These are phyloP conservation scores for Mirounga angustirostris DNA, from an alignment of 2,113 vertebrate species.

Conservation along the genomic window DNA sequence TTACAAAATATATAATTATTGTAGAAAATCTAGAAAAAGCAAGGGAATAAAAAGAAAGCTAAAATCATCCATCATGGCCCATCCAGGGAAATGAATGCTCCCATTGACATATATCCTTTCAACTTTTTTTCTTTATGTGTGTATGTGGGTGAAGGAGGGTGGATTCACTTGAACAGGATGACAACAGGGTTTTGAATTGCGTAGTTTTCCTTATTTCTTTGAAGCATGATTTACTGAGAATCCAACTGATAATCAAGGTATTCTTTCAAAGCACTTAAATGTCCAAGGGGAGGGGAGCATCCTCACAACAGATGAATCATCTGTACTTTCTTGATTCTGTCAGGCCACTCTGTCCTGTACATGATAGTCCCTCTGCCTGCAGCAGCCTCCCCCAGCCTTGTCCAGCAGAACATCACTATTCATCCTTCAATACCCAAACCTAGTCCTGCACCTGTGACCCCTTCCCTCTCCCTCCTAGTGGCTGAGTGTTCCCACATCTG, in stretches of 20 bases:
- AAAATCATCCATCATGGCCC: not conserved
- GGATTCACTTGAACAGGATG: not conserved
- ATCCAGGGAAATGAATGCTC: not conserved
- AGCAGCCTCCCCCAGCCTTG: not conserved
- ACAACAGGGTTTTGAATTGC: conserved; percentile 21
- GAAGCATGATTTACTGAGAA: not conserved
- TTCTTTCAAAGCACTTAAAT: conserved; percentile 14
- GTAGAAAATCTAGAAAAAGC: conserved; percentile 3
- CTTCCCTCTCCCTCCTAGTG: not conserved
- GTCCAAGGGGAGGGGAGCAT: not conserved
- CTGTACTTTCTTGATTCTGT: not conserved
- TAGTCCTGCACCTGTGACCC: not conserved
- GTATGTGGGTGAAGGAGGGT: not conserved
- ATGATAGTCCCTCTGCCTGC: not conserved
- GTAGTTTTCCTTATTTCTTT: conserved; percentile 13
- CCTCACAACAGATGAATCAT: not conserved
- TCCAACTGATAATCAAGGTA: not conserved
- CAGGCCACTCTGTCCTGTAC: not conserved
- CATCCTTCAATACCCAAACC: not conserved
- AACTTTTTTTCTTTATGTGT: not conserved
- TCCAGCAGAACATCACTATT: not conserved
- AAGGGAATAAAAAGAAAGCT: conserved; percentile 37
- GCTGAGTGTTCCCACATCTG: not conserved
- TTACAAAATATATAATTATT: not conserved
- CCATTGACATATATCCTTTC: not conserved